These are phyloP conservation scores for Scylla paramamosain DNA, from an alignment of 1,140 invertebrate species.

Conservation along the genomic window DNA sequence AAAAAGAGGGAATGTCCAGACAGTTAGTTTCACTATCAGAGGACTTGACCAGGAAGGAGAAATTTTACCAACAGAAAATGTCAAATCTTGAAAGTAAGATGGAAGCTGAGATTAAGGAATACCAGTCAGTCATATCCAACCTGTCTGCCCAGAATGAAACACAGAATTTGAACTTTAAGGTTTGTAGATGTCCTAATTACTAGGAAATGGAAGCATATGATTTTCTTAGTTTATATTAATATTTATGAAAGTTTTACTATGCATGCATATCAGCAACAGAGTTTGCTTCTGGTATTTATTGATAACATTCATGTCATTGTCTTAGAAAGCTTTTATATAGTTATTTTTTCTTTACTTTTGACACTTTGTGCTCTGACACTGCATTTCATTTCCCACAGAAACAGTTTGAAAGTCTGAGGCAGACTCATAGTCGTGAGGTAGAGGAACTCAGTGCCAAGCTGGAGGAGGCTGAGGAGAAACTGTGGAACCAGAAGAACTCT, in stretches of 20 bases:
- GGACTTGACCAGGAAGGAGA: constrained; percentile 55
- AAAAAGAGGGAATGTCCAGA: constrained; percentile 67
- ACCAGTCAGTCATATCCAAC: constrained; percentile 70
- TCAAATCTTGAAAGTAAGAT: constrained; percentile 68
- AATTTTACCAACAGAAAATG: constrained; percentile 51
- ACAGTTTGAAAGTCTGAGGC: constrained; percentile 55
- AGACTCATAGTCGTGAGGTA: constrained; percentile 60
- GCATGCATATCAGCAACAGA: not conserved
- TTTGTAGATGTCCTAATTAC: not conserved
- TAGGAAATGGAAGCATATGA: too few species aligned
- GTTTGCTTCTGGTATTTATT: not conserved
- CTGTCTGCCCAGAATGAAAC: constrained; percentile 74
- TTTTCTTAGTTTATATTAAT: too few species aligned
- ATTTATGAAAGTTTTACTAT: too few species aligned
- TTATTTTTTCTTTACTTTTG: not conserved
- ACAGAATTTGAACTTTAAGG: constrained; percentile 73
- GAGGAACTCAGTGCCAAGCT: constrained; percentile 61
- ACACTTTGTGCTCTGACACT: not conserved
- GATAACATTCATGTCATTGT: too few species aligned
- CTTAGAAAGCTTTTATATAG: not conserved
- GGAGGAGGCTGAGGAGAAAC: constrained; percentile 67
- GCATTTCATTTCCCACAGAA: constrained; percentile 9
- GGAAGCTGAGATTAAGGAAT: constrained; percentile 67
- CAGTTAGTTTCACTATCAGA: constrained; percentile 53
- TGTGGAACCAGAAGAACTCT: constrained; percentile 70